Percentiles rank a stretch among this genome's conserved stretches.
Conservation (phyloP, 1,140 invertebrate genomes). For the Scylla paramamosain region DNA sequence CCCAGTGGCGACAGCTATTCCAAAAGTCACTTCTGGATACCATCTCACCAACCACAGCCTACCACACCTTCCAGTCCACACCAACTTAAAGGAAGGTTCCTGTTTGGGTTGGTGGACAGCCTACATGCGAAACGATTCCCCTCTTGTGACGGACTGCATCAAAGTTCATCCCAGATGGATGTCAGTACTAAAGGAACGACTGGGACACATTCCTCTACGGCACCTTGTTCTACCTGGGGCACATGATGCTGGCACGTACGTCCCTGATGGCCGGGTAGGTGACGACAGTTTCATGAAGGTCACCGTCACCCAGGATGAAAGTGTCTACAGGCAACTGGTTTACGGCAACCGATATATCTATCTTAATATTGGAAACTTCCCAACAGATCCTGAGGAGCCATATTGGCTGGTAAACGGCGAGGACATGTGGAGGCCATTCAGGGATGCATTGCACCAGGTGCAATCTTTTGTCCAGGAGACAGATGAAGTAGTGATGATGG, state of each 20-base stretch:
- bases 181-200: constrained; percentile 81
- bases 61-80: constrained; percentile 65
- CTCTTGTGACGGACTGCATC: constrained; percentile 83
- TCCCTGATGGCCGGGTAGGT: not conserved
- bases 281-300: constrained; percentile 63
- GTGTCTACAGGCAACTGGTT: constrained; percentile 79
- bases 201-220: constrained; percentile 82
- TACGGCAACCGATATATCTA: constrained; percentile 79
- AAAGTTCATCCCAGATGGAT: constrained; percentile 86
- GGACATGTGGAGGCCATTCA: constrained; percentile 75
- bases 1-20: constrained; percentile 43
- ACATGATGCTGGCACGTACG: constrained; percentile 86
- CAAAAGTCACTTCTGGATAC: constrained; percentile 34
- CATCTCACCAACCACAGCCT: constrained; percentile 76
- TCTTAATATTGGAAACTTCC: constrained; percentile 78
- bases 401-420: constrained; percentile 77
- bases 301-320: constrained; percentile 78
- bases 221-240: constrained; percentile 86
- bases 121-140: constrained; percentile 81
- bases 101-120: constrained; percentile 82
- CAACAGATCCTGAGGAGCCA: constrained; percentile 27
- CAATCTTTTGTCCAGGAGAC: constrained; percentile 78
- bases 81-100: constrained; percentile 76
- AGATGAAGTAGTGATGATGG: constrained; percentile 79
- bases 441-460: constrained; percentile 77